These are phyloP conservation scores for Silurus meridionalis DNA, from an alignment of 2,113 vertebrate genomes.

Conservation along the genomic window DNA sequence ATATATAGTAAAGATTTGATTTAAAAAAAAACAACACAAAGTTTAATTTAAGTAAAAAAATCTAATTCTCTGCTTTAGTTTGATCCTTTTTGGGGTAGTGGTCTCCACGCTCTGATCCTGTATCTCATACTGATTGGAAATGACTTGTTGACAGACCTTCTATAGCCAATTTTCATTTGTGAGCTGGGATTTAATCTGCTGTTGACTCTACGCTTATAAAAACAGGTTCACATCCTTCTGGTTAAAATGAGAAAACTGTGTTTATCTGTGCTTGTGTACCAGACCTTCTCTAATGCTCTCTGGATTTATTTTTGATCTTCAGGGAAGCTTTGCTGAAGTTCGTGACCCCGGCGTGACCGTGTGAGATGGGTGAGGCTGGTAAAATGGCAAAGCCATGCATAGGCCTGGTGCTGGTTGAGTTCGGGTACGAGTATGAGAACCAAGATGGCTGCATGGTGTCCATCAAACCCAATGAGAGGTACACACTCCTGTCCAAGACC, in stretches of 20 bases:
- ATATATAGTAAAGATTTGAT: background rate
- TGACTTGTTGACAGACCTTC: background rate
- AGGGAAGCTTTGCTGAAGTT: slow-evolving; percentile 50
- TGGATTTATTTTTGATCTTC: slow-evolving; percentile 40
- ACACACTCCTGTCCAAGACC: slow-evolving; percentile 83
- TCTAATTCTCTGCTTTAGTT: background rate
- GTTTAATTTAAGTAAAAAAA: background rate
- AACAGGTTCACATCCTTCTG: background rate
- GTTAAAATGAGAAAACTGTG: background rate
- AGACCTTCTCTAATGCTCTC: slow-evolving; percentile 25
- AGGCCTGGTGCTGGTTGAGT: slow-evolving; percentile 87
- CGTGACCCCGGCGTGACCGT: slow-evolving; percentile 57
- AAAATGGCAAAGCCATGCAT: slow-evolving; percentile 60
- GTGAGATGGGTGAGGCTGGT: slow-evolving; percentile 40
- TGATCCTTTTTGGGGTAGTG: background rate
- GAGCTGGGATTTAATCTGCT: background rate
- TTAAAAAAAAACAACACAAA: background rate
- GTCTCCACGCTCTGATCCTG: background rate
- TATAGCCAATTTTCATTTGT: background rate
- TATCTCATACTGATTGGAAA: background rate
- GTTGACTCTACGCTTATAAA: background rate
- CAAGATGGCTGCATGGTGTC: slow-evolving; percentile 81
- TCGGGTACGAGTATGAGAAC: slow-evolving; percentile 83
- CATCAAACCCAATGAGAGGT: slow-evolving; percentile 91
- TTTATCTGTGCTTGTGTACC: background rate